Evolutionary conservation across 2,113 vertebrate species (phyloP).

Genomic region (Xenotilapia flavipinnis): DNA sequence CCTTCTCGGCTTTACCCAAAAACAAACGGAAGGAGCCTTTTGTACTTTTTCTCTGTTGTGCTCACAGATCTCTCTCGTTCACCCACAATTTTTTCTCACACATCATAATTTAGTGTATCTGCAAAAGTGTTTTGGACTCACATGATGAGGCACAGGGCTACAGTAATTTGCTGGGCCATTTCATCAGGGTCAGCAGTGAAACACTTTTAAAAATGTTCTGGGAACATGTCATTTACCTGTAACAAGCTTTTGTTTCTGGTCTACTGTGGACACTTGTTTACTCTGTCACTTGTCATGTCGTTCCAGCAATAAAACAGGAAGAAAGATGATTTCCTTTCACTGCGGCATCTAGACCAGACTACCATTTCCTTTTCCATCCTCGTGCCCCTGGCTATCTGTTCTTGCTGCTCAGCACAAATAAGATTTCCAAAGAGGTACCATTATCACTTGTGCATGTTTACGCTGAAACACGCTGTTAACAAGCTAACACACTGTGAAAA

Average conservation of each 20-base stretch:
- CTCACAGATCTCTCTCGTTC: neutral
- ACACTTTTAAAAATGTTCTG: neutral
- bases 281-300: constrained; percentile 1
- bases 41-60: neutral
- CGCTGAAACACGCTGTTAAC: neutral
- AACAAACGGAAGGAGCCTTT: constrained; percentile 13
- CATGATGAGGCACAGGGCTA: neutral
- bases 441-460: constrained; percentile 4
- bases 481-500: neutral
- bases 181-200: neutral
- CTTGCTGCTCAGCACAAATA: constrained; percentile 9
- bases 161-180: neutral
- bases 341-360: neutral
- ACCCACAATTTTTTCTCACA: neutral
- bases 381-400: neutral
- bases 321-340: constrained; percentile 13
- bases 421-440: neutral
- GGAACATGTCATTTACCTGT: neutral
- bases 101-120: neutral
- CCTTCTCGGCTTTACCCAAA: constrained; percentile 12
- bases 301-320: constrained; percentile 29
- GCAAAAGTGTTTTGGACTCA: neutral
- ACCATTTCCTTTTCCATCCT: constrained; percentile 7
- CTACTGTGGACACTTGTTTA: neutral
- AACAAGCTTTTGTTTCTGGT: neutral